Evolutionary conservation across 2,888 invertebrate genomes (phyloP).

Genomic region (Hydrotaea diabolus): DNA sequence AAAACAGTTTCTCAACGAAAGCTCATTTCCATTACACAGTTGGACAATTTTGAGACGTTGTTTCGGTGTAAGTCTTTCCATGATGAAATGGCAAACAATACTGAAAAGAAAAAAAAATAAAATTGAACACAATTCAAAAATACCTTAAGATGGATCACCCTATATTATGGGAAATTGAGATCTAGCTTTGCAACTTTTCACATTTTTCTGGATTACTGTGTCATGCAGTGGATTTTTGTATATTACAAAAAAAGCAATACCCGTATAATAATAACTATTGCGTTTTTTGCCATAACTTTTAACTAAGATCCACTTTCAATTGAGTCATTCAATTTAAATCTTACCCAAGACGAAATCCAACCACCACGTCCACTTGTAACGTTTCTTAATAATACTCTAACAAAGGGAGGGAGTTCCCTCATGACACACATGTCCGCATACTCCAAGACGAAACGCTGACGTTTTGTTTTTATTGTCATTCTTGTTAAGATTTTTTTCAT

Average conservation of each 20-base stretch:
- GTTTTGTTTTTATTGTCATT: slow-evolving; percentile 31
- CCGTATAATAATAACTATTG: background rate
- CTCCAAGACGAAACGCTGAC: slow-evolving; percentile 49
- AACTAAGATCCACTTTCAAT: slow-evolving; percentile 9
- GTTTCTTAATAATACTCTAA: slow-evolving; percentile 8
- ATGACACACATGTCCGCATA: background rate
- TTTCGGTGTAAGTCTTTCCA: too few relatives aligned
- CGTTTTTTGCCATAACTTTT: background rate
- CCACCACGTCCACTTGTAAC: background rate
- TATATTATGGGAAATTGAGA: too few relatives aligned
- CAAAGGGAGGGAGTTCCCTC: slow-evolving; percentile 18
- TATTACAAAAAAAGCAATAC: background rate
- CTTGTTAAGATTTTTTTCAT: slow-evolving; percentile 14
- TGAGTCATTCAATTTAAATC: slow-evolving; percentile 38
- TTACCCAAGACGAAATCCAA: background rate
- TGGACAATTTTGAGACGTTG: too few relatives aligned
- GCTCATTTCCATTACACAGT: too few relatives aligned
- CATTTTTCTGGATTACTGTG: too few relatives aligned
- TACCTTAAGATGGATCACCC: too few relatives aligned
- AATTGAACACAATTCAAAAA: too few relatives aligned
- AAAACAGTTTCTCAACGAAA: too few relatives aligned
- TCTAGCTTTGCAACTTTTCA: too few relatives aligned
- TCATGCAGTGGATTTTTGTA: too few relatives aligned
- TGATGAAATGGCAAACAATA: too few relatives aligned
- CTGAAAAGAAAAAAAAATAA: too few relatives aligned